These are phyloP conservation scores for Phlogophora meticulosa DNA, from an alignment of 2,888 invertebrate species.

Conservation along the genomic window DNA sequence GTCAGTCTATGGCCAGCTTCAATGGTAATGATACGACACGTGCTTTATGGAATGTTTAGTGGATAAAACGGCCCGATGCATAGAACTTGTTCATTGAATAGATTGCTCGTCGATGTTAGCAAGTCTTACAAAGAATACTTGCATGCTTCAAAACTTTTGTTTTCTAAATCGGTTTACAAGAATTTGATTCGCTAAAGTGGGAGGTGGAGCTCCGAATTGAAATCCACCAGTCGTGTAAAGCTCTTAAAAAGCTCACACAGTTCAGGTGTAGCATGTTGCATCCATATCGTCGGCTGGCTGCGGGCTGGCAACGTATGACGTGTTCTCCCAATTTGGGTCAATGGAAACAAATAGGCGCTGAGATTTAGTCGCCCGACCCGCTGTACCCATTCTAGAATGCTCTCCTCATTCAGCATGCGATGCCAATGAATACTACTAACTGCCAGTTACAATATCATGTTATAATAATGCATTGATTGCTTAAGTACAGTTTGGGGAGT, in stretches of 20 bases:
- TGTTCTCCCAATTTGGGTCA: constrained; percentile 65
- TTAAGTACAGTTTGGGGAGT: neutral
- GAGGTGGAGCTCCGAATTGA: no score
- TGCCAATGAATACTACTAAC: constrained; percentile 16
- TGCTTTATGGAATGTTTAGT: neutral
- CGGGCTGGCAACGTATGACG: constrained; percentile 14
- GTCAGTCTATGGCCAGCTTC: constrained; percentile 1
- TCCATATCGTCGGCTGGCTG: neutral
- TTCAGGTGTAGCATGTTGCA: constrained; percentile 4
- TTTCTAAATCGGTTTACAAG: no score
- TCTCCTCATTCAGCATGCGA: constrained; percentile 29
- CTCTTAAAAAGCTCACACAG: no score
- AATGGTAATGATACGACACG: constrained; percentile 19
- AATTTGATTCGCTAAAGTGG: no score
- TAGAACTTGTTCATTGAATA: neutral
- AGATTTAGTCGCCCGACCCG: constrained; percentile 50
- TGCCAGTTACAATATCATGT: constrained; percentile 12
- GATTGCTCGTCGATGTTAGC: no score
- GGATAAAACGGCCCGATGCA: neutral
- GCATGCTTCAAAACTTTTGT: no score
- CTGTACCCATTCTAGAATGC: constrained; percentile 60
- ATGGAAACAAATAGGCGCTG: constrained; percentile 71
- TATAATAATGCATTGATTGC: constrained; percentile 11
- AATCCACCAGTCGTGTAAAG: no score
- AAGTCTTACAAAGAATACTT: no score